Evolutionary conservation across 2,797 vertebrate species (phyloP).

Genomic region (Hozukius guyotensis): DNA sequence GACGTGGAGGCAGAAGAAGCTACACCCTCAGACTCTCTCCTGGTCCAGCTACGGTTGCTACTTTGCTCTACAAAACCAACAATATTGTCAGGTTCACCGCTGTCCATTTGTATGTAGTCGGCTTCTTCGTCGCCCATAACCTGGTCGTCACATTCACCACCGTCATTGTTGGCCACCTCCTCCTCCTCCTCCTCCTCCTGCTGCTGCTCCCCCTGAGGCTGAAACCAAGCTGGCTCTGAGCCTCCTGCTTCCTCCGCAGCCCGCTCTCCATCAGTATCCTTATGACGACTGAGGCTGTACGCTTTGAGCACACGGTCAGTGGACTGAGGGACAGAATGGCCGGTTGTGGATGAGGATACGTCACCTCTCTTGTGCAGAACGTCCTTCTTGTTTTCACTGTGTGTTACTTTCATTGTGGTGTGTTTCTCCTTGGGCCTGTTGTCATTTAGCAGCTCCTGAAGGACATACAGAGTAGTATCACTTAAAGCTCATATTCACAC

Average conservation of each 20-base stretch:
- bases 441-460: constrained; percentile 13
- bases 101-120: background rate
- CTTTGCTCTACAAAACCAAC: background rate
- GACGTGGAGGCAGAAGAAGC: background rate
- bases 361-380: background rate
- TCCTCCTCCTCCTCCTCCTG: background rate
- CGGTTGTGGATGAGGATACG: background rate
- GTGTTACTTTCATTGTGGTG: background rate
- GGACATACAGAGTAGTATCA: background rate
- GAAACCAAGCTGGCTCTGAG: background rate
- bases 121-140: background rate
- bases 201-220: background rate
- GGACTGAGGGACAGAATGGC: background rate
- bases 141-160: background rate
- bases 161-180: too few species aligned
- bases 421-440: background rate
- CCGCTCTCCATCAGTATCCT: background rate
- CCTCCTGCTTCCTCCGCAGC: background rate
- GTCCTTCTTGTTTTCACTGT: background rate
- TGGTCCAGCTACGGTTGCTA: background rate
- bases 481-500: background rate
- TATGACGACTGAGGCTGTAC: background rate
- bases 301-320: background rate
- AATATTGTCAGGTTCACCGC: background rate
- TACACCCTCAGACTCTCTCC: background rate